Evolutionary conservation across 2,113 vertebrate genomes (phyloP).

Genomic region (Lycaon pictus): DNA sequence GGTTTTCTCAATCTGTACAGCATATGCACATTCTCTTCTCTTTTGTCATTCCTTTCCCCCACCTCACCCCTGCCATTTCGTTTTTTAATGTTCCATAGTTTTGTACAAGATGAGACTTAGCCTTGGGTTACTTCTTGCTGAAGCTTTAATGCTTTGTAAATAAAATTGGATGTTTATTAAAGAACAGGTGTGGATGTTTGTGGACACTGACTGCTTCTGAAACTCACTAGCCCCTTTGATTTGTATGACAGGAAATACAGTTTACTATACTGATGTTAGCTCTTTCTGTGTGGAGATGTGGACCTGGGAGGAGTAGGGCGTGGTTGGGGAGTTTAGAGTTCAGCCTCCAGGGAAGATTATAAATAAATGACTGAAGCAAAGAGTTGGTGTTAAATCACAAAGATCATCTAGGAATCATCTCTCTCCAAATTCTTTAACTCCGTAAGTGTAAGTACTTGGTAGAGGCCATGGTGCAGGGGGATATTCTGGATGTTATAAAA

Average conservation of each 20-base stretch:
- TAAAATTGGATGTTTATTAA: constrained; percentile 88
- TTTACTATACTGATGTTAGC: neutral
- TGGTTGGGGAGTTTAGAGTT: neutral
- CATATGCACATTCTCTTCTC: constrained; percentile 71
- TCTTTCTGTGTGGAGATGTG: neutral
- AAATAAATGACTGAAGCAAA: constrained; percentile 8
- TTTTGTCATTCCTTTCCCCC: neutral
- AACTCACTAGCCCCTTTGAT: neutral
- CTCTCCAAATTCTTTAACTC: neutral
- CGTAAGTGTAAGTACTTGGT: neutral
- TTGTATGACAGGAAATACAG: neutral
- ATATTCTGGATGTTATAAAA: neutral
- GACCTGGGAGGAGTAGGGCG: neutral
- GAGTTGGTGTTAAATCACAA: neutral
- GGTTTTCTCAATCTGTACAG: constrained; percentile 76
- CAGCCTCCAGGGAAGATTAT: neutral
- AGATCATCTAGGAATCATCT: neutral
- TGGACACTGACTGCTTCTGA: neutral
- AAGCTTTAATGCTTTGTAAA: constrained; percentile 88
- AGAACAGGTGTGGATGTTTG: constrained; percentile 59
- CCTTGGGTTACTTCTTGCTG: constrained; percentile 81
- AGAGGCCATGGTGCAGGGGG: neutral
- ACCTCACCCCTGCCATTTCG: neutral
- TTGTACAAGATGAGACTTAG: constrained; percentile 83
- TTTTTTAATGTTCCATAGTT: constrained; percentile 81